A percentile compares a stretch with the other conserved stretches of the same genome.
These are phyloP conservation scores for Condylura cristata DNA, from an alignment of 2,113 vertebrate genomes.

Conservation along the genomic window DNA sequence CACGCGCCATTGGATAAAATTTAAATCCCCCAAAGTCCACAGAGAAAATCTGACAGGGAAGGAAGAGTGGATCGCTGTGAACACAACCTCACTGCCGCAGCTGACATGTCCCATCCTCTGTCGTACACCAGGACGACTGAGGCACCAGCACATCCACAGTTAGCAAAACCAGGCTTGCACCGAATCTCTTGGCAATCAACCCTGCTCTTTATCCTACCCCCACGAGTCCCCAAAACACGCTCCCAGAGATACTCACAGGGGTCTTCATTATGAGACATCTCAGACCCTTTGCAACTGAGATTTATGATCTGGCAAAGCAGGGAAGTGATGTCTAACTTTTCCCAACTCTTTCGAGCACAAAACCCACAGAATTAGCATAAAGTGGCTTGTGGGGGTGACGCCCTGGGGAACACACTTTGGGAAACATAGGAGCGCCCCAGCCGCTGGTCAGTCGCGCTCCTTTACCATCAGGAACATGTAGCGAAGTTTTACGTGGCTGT, in stretches of 20 bases:
- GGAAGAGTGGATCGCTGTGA: too few species aligned
- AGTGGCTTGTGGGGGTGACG: background rate
- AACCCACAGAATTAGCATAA: background rate
- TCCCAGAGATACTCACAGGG: background rate
- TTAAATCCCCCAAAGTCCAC: background rate
- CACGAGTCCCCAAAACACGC: background rate
- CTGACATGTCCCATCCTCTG: background rate
- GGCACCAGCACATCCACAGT: background rate
- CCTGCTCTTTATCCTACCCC: background rate
- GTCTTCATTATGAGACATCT: background rate
- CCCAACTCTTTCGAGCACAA: background rate
- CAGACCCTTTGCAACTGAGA: background rate
- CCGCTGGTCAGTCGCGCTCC: background rate
- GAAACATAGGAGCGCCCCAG: background rate
- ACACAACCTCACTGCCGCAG: background rate
- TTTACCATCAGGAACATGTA: background rate
- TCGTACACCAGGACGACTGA: background rate
- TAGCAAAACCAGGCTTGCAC: background rate
- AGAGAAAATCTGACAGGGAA: background rate
- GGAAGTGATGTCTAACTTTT: background rate
- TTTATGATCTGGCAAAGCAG: background rate
- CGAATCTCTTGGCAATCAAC: background rate
- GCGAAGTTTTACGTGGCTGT: background rate
- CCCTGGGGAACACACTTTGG: background rate
- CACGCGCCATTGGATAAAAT: background rate